Conservation (phyloP, 2,888 invertebrate species). For the Hirtodrosophila duncani region DNA sequence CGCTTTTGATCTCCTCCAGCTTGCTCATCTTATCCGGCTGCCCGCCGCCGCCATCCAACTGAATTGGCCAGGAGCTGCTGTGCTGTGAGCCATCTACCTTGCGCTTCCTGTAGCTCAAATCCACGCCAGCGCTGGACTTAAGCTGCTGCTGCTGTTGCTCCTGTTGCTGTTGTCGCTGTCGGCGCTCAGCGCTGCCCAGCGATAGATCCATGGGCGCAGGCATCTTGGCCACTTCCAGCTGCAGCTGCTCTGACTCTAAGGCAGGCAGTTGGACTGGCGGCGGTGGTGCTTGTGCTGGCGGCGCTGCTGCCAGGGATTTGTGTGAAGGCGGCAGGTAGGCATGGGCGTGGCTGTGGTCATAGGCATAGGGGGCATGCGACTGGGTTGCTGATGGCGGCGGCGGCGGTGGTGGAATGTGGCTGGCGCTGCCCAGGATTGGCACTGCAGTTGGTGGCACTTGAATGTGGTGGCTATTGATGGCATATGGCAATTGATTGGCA, state of each 20-base stretch:
- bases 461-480: constrained; percentile 43
- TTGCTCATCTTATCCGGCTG: constrained; percentile 70
- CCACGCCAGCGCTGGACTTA: constrained; percentile 48
- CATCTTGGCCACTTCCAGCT: constrained; percentile 34
- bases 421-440: constrained; percentile 58
- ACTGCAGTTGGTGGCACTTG: constrained; percentile 61
- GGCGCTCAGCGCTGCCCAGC: constrained; percentile 63
- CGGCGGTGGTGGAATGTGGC: constrained; percentile 29
- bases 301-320: constrained; percentile 11
- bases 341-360: constrained; percentile 22
- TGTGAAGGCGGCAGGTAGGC: constrained; percentile 32
- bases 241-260: no score
- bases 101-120: constrained; percentile 74
- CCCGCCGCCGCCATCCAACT: constrained; percentile 12
- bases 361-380: constrained; percentile 24
- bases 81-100: no score
- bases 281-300: no score
- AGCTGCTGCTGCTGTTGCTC: constrained; percentile 14
- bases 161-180: constrained; percentile 41
- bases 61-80: constrained; percentile 19
- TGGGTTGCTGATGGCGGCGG: constrained; percentile 43
- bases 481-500: constrained; percentile 16
- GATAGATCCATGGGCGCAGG: constrained; percentile 76
- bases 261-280: constrained; percentile 20
- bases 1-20: constrained; percentile 42